phyloP scores from a whole-genome alignment of 2,888 invertebrate species.

The Pachycephus smyrnensis region DNA sequence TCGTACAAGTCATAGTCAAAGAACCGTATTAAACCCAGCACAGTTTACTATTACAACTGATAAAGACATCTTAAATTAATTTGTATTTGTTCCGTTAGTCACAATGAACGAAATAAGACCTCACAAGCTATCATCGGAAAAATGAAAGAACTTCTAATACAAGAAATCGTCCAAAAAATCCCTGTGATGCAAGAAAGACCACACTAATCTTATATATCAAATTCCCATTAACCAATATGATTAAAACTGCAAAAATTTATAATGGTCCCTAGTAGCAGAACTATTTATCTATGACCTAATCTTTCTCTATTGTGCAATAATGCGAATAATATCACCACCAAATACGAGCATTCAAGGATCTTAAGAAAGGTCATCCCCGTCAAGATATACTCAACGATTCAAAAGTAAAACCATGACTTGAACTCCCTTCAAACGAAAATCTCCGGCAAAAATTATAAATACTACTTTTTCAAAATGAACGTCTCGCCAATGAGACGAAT shows the following conservation, averaged over 20 bases:
- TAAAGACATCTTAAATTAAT: not conserved
- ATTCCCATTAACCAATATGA: not conserved
- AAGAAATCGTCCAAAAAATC: not conserved
- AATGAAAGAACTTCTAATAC: not conserved
- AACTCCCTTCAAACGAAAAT: not conserved
- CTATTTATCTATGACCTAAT: not conserved
- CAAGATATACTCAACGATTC: not conserved
- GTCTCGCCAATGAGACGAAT: not conserved
- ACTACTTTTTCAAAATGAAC: not conserved
- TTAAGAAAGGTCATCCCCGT: not conserved
- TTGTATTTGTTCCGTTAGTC: not conserved
- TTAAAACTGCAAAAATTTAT: not conserved
- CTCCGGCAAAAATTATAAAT: not conserved
- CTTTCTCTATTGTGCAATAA: not conserved
- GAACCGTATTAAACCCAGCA: not conserved
- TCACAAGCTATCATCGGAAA: no score
- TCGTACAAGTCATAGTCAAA: not conserved
- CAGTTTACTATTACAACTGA: not conserved
- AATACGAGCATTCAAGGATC: not conserved
- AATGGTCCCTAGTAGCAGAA: not conserved
- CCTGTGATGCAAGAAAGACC: no score
- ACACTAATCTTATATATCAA: no score
- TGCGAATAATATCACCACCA: not conserved
- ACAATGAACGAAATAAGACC: not conserved
- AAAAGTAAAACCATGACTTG: not conserved